Evolutionary conservation across 2,797 vertebrate genomes (phyloP).

Genomic region (Enteromius radiatus): DNA sequence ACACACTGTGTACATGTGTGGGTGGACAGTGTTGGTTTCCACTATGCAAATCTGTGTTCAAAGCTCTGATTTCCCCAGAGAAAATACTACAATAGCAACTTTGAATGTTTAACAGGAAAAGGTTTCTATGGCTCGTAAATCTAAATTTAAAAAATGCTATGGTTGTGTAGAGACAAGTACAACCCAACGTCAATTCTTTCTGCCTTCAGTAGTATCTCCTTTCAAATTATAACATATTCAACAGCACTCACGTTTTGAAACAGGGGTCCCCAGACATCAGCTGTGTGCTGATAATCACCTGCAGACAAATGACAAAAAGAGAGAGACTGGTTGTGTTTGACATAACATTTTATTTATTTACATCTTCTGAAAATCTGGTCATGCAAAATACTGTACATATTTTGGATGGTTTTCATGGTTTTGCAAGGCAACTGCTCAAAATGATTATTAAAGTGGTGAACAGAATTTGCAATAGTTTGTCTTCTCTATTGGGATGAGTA

Average conservation of each 20-base stretch:
- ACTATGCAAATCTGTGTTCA: slow-evolving; percentile 48
- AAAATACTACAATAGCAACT: slow-evolving; percentile 21
- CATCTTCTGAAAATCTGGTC: background rate
- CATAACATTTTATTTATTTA: background rate
- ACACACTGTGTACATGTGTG: slow-evolving; percentile 36
- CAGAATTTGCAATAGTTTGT: slow-evolving; percentile 1
- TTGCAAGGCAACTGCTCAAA: background rate
- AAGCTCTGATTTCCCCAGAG: slow-evolving; percentile 20
- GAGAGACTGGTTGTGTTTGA: slow-evolving; percentile 5
- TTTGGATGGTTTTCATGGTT: background rate
- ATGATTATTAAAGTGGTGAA: background rate
- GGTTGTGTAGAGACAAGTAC: background rate
- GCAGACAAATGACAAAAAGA: background rate
- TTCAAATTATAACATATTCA: background rate
- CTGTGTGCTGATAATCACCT: slow-evolving; percentile 96
- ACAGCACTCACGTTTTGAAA: slow-evolving; percentile 92
- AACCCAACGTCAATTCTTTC: background rate
- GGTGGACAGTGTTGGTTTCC: slow-evolving; percentile 47
- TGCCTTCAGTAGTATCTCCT: background rate
- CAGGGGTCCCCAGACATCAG: slow-evolving; percentile 98
- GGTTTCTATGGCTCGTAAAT: slow-evolving; percentile 1
- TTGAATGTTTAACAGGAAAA: slow-evolving; percentile 12
- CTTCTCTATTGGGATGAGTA: background rate
- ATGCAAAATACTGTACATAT: background rate
- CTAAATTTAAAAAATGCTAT: background rate